Conservation (phyloP, 1,140 invertebrate species). For the Aphidius ervi region DNA sequence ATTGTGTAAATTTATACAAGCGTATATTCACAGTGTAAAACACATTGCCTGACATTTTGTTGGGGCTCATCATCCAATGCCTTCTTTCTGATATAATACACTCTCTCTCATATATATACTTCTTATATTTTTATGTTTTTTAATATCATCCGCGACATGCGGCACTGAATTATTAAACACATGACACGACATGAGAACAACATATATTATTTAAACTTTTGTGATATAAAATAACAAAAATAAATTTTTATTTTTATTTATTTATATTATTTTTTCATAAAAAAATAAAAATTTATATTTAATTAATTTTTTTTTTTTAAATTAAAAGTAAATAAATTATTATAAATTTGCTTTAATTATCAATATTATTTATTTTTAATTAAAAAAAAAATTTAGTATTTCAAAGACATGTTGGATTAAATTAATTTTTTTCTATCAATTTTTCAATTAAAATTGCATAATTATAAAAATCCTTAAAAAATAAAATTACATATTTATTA, state of each 20-base stretch:
- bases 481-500: too few species aligned
- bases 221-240: too few species aligned
- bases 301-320: not conserved
- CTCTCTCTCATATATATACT: not conserved
- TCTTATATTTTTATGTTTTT: constrained; percentile 4
- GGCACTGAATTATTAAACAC: constrained; percentile 36
- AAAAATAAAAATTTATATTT: not conserved
- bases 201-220: not conserved
- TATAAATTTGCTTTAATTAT: too few species aligned
- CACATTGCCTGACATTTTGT: constrained; percentile 28
- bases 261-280: not conserved
- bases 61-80: constrained; percentile 25
- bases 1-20: constrained; percentile 41
- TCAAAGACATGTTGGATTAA: too few species aligned
- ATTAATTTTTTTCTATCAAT: too few species aligned
- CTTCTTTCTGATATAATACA: constrained; percentile 8
- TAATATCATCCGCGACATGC: constrained; percentile 14
- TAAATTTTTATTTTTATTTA: too few species aligned
- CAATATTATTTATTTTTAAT: too few species aligned
- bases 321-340: too few species aligned
- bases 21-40: constrained; percentile 21
- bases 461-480: too few species aligned
- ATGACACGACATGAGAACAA: constrained; percentile 31
- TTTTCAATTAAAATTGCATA: too few species aligned
- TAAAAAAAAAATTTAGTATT: too few species aligned